Evolutionary conservation across 2,113 vertebrate species (phyloP).

Genomic region (Sinocyclocheilus grahami): DNA sequence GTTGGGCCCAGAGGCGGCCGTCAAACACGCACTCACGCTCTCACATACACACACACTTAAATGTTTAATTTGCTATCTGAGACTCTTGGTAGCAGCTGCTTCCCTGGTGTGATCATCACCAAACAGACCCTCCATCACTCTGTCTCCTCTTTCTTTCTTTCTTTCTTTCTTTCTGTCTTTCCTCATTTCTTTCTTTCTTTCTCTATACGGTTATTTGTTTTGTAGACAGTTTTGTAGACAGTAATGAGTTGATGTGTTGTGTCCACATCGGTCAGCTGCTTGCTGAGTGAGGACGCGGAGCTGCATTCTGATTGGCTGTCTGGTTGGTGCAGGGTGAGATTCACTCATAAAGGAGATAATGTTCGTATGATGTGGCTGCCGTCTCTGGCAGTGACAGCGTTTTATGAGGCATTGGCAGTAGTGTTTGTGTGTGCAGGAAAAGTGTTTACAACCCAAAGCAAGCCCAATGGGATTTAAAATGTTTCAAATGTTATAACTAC

Average conservation of each 20-base stretch:
- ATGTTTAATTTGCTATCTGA: constrained; percentile 25
- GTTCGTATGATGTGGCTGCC: background rate
- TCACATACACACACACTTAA: background rate
- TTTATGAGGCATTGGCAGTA: background rate
- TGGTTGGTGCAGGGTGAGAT: background rate
- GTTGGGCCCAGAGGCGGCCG: background rate
- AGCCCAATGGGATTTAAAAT: too few species aligned
- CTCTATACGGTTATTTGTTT: background rate
- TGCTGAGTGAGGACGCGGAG: constrained; percentile 1
- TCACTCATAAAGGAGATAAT: background rate
- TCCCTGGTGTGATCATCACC: background rate
- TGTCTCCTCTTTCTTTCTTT: too few species aligned
- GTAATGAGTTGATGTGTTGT: constrained; percentile 36
- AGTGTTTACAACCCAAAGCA: too few species aligned
- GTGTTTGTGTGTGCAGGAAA: constrained; percentile 1
- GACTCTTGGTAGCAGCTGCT: background rate
- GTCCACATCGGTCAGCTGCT: background rate
- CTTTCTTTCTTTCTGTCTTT: too few species aligned
- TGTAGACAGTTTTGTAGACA: background rate
- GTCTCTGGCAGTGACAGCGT: background rate
- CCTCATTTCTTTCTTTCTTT: background rate
- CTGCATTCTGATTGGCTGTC: constrained; percentile 8
- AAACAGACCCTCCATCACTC: background rate
- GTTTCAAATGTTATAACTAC: too few species aligned
- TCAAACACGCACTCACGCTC: background rate